Evolutionary conservation across 2,888 invertebrate genomes (phyloP).

Genomic region (Polietes domitor): DNA sequence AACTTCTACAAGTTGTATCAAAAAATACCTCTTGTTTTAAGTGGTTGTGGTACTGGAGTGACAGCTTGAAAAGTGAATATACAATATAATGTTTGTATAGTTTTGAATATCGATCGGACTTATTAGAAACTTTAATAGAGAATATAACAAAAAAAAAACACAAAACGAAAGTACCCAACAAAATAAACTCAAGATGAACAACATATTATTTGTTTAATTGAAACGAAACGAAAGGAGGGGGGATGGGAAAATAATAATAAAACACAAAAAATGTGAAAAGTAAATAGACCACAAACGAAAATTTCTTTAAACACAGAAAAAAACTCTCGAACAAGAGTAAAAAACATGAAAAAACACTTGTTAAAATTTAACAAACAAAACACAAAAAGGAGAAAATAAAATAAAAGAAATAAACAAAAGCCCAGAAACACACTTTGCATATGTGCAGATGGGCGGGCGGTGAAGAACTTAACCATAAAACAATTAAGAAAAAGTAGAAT

Average conservation of each 20-base stretch:
- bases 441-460: neutral
- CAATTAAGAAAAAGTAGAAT: too few relatives aligned
- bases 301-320: slow-evolving; percentile 48
- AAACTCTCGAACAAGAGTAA: slow-evolving; percentile 47
- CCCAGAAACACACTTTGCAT: neutral
- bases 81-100: too few relatives aligned
- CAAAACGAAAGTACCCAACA: neutral
- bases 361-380: slow-evolving; percentile 20
- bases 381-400: slow-evolving; percentile 44
- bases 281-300: slow-evolving; percentile 60
- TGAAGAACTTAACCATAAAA: slow-evolving; percentile 35
- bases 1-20: slow-evolving; percentile 39
- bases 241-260: too few relatives aligned
- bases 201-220: slow-evolving; percentile 29
- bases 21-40: slow-evolving; percentile 56
- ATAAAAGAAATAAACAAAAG: slow-evolving; percentile 47
- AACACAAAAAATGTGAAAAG: slow-evolving; percentile 46
- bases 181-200: slow-evolving; percentile 6
- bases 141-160: slow-evolving; percentile 7
- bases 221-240: neutral
- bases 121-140: neutral
- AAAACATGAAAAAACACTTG: slow-evolving; percentile 23
- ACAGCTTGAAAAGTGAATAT: slow-evolving; percentile 76
- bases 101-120: slow-evolving; percentile 27
- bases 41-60: slow-evolving; percentile 77